phyloP scores from a whole-genome alignment of 1,140 invertebrate genomes.

The Hyles euphorbiae region DNA sequence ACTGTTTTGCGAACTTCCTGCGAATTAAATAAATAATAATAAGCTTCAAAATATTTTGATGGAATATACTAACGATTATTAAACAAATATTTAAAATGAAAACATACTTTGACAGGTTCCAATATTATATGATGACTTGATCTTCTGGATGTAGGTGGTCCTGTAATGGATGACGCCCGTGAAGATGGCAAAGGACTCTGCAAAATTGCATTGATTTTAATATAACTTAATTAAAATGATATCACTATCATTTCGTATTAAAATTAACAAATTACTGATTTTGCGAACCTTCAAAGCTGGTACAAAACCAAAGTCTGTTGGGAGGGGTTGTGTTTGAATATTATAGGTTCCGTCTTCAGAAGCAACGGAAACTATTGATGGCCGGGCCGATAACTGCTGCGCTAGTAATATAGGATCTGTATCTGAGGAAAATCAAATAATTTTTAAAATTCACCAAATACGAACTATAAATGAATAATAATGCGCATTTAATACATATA shows the following conservation, averaged over 20 bases:
- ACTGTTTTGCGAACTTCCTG: slow-evolving; percentile 54
- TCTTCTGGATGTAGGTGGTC: slow-evolving; percentile 53
- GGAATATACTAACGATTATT: background rate
- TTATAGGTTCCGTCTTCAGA: slow-evolving; percentile 63
- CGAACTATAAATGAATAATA: too few relatives aligned
- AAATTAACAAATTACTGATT: background rate
- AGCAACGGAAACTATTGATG: slow-evolving; percentile 64
- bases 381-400: slow-evolving; percentile 61
- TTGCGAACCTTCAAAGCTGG: slow-evolving; percentile 46
- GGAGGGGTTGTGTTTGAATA: slow-evolving; percentile 55
- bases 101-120: slow-evolving; percentile 52
- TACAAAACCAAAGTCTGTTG: slow-evolving; percentile 62
- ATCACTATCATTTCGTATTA: too few relatives aligned
- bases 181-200: slow-evolving; percentile 54
- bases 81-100: too few relatives aligned
- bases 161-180: slow-evolving; percentile 53
- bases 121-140: slow-evolving; percentile 61
- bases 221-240: too few relatives aligned
- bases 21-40: slow-evolving; percentile 23
- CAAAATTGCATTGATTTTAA: too few relatives aligned
- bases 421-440: slow-evolving; percentile 32
- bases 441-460: too few relatives aligned
- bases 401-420: slow-evolving; percentile 60
- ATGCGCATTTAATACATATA: too few relatives aligned
- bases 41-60: slow-evolving; percentile 1